phyloP scores from a whole-genome alignment of 1,140 invertebrate genomes.

The Drosophila gunungcola region DNA sequence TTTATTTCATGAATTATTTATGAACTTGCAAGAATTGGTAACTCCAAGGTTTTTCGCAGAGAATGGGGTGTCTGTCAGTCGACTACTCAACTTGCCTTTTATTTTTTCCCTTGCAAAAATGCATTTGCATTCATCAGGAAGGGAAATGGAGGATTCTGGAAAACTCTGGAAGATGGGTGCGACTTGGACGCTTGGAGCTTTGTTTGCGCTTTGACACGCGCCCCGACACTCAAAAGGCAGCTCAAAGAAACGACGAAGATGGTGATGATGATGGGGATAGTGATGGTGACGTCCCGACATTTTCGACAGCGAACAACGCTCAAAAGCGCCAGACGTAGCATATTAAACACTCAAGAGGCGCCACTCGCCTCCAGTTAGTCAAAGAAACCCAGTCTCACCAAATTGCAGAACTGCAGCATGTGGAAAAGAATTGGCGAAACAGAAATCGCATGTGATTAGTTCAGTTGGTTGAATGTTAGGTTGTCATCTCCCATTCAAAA shows the following conservation, averaged over 20 bases:
- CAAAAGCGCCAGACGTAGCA: constrained; percentile 47
- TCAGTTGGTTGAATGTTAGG: constrained; percentile 1
- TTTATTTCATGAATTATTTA: too few species aligned
- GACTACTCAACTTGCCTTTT: neutral
- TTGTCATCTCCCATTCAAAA: neutral
- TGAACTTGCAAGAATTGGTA: too few species aligned
- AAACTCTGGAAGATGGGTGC: constrained; percentile 8
- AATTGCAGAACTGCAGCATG: constrained; percentile 1
- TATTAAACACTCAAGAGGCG: constrained; percentile 68
- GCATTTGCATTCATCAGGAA: constrained; percentile 51
- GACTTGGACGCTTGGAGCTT: constrained; percentile 39
- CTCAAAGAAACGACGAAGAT: constrained; percentile 54
- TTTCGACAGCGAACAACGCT: constrained; percentile 48
- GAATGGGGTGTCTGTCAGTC: neutral
- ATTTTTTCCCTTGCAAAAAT: constrained; percentile 32
- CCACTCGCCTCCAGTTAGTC: constrained; percentile 41
- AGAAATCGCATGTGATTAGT: constrained; percentile 25
- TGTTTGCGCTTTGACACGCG: constrained; percentile 72
- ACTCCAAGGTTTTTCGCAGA: too few species aligned
- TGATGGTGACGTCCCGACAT: constrained; percentile 23
- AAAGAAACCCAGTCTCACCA: constrained; percentile 27
- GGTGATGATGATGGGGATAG: constrained; percentile 10
- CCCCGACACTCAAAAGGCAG: constrained; percentile 62
- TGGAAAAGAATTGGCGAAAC: neutral
- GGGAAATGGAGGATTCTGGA: constrained; percentile 2